Evolutionary conservation across 2,113 vertebrate species (phyloP).

Genomic region (Scortum barcoo): DNA sequence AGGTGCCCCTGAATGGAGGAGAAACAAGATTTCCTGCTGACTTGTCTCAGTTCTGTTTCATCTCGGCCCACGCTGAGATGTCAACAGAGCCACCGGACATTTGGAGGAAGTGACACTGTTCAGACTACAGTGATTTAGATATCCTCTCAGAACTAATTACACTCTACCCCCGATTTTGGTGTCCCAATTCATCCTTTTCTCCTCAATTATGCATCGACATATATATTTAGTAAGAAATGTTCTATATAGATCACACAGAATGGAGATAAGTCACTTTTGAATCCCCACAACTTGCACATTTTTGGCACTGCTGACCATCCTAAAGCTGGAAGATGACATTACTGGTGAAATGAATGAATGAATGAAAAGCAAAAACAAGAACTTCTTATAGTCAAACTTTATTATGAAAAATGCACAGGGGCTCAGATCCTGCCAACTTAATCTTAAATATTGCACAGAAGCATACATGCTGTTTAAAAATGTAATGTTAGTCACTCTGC

Average conservation of each 20-base stretch:
- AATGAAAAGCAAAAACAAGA: neutral
- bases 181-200: constrained; percentile 60
- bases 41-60: constrained; percentile 36
- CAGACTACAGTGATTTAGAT: constrained; percentile 70
- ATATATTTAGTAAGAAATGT: constrained; percentile 46
- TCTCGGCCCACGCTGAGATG: constrained; percentile 29
- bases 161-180: constrained; percentile 53
- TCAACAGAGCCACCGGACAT: constrained; percentile 52
- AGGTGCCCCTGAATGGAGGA: constrained; percentile 19
- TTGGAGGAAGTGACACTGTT: constrained; percentile 15
- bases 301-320: neutral
- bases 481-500: constrained; percentile 2
- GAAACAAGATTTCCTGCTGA: constrained; percentile 26
- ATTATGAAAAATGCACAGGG: constrained; percentile 51
- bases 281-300: neutral
- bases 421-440: constrained; percentile 39
- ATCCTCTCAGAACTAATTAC: constrained; percentile 68
- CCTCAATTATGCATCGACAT: constrained; percentile 59
- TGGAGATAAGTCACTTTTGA: neutral
- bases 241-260: constrained; percentile 34
- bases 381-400: constrained; percentile 40
- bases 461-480: constrained; percentile 34
- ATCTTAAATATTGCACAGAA: constrained; percentile 48
- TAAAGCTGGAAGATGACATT: neutral
- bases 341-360: neutral